A percentile compares a stretch with the other conserved stretches of the same genome.
These are phyloP conservation scores for Drosophila ironensis DNA, from an alignment of 1,140 invertebrate species.

Conservation along the genomic window DNA sequence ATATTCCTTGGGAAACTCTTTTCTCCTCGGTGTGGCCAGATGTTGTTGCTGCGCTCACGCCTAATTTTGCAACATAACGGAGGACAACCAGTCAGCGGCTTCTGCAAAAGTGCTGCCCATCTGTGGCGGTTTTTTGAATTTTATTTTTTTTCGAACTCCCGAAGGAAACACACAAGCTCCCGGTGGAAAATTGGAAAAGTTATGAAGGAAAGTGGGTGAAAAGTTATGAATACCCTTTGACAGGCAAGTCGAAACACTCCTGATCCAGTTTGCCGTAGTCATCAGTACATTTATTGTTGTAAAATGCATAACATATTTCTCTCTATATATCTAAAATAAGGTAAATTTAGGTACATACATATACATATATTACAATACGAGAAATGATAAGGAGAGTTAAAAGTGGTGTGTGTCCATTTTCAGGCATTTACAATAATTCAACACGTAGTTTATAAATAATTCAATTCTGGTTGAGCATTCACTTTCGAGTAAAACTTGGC, in stretches of 20 bases:
- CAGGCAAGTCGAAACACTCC: neutral
- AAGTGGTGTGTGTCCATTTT: constrained; percentile 37
- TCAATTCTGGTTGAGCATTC: constrained; percentile 30
- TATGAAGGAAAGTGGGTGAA: too few relatives aligned
- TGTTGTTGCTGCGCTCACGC: neutral
- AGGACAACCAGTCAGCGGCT: too few relatives aligned
- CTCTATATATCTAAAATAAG: constrained; percentile 55
- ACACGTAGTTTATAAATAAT: constrained; percentile 51
- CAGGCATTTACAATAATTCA: constrained; percentile 69
- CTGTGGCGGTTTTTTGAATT: too few relatives aligned
- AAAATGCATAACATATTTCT: constrained; percentile 77
- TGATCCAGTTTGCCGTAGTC: constrained; percentile 3
- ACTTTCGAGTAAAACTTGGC: constrained; percentile 42
- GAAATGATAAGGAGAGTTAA: constrained; percentile 33
- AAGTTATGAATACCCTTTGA: neutral
- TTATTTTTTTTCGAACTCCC: too few relatives aligned
- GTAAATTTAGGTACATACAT: constrained; percentile 58
- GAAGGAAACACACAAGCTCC: too few relatives aligned
- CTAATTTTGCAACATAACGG: neutral
- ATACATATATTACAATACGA: constrained; percentile 31
- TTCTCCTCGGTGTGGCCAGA: constrained; percentile 22
- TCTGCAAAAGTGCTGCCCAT: too few relatives aligned
- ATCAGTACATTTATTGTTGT: constrained; percentile 66
- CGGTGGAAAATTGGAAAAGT: too few relatives aligned
- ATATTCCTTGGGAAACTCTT: constrained; percentile 31